Evolutionary conservation across 2,888 invertebrate genomes (phyloP), one percentile per base, ranked within the genome.

Genomic region (Sycophila texana): DNA sequence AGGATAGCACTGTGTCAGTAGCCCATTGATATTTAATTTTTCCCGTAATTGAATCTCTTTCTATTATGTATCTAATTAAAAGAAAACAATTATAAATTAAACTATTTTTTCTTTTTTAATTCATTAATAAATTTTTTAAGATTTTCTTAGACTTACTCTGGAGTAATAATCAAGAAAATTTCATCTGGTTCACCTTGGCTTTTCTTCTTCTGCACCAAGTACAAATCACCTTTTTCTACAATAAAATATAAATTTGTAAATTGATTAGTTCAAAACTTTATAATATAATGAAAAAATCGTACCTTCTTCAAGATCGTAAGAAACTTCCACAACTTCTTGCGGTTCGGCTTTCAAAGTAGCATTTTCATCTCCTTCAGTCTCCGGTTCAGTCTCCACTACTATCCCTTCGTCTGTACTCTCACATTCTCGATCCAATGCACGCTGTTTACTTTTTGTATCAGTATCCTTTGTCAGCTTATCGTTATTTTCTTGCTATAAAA

Each of bases 151-250:
- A 86, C 88, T 86, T 84, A 89, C 89, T 88, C 86, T 3, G 84
- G 65, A 10, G 92, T 92, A 81, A 92, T 88, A 20, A 92, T 90
- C 39, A 92, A 84, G 81, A 92, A 91, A 77, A 92, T 82, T 18
- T 91, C 89, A 57, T 92, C 91, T 63, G 88, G 87, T 7, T 89
- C 88, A 0, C 16, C n/a, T 39, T 16, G 16, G 57, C 84, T 83
- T 87, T 84, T 92, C 88, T 70, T 91, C 86, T 85, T 92, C 88
- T 82, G 90, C 80, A 84, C 92, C 87, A 88, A 77, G 77, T 88
- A 90, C 20, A 89, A 72, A 77, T 90, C 88, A 4, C 88, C 89
- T n/a, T 79, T 82, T 78, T 90, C 90, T 87, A 55, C 16, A 74
- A 67, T 30, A 18, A 57, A 55, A 74, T n/a, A 53, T 1, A n/a